Evolutionary conservation across 2,113 vertebrate species (phyloP).

Genomic region (Tragulus kanchil): DNA sequence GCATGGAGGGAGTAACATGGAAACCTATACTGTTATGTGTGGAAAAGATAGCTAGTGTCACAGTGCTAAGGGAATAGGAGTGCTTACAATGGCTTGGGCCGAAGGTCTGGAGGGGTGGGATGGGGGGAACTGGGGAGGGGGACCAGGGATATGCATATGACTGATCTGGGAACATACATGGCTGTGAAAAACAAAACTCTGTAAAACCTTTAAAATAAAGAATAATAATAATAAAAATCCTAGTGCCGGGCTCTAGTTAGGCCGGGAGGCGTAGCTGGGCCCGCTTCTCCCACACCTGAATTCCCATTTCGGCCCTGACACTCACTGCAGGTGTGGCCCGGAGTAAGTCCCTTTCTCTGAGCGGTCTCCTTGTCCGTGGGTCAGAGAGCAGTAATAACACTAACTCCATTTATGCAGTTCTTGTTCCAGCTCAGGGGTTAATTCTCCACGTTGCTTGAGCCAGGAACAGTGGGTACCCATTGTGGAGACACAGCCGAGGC

Average conservation of each 20-base stretch:
- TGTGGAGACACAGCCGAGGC: conserved; percentile 7
- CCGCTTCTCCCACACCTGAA: neutral
- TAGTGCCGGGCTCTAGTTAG: neutral
- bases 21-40: too few species aligned
- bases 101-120: too few species aligned
- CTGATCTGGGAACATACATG: too few species aligned
- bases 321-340: conserved; percentile 47
- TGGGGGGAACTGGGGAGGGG: too few species aligned
- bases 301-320: neutral
- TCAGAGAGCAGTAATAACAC: neutral
- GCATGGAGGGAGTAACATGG: too few species aligned
- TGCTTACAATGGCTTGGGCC: too few species aligned
- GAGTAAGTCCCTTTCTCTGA: conserved; percentile 25
- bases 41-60: too few species aligned
- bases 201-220: too few species aligned
- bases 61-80: too few species aligned
- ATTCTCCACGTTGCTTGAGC: neutral
- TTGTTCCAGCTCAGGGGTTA: neutral
- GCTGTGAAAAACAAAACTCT: too few species aligned
- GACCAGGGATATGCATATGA: too few species aligned
- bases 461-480: neutral
- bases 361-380: neutral
- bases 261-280: neutral
- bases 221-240: neutral
- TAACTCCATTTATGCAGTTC: neutral